These are phyloP conservation scores for Hemichromis elongatus DNA, from an alignment of 2,113 vertebrate species.

Conservation along the genomic window DNA sequence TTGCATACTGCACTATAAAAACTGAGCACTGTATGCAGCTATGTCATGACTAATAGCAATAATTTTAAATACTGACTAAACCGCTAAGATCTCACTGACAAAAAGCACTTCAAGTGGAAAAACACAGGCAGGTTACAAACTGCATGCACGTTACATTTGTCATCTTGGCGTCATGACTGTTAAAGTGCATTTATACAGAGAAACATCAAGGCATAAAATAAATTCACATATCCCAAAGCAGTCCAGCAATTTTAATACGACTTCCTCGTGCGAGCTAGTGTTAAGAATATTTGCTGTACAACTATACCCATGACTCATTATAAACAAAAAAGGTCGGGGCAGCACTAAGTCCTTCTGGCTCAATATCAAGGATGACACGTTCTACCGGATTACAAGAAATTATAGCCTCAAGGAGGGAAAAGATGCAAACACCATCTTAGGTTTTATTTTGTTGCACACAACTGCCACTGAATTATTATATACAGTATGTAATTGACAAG, in stretches of 20 bases:
- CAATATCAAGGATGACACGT: slow-evolving; percentile 41
- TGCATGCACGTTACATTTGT: background rate
- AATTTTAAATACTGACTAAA: slow-evolving; percentile 24
- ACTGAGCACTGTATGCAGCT: background rate
- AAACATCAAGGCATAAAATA: background rate
- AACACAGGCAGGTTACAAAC: background rate
- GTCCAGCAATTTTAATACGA: slow-evolving; percentile 5
- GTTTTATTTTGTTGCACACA: background rate
- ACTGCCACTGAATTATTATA: background rate
- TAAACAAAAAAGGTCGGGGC: slow-evolving; percentile 36
- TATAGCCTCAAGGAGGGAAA: slow-evolving; percentile 23
- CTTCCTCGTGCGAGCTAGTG: slow-evolving; percentile 3
- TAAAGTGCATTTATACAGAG: background rate
- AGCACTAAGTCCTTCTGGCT: slow-evolving; percentile 38
- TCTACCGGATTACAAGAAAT: slow-evolving; percentile 35
- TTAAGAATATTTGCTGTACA: slow-evolving; percentile 17
- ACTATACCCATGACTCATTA: slow-evolving; percentile 27
- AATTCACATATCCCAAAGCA: background rate
- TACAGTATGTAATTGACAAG: background rate
- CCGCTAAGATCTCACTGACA: background rate
- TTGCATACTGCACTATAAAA: background rate
- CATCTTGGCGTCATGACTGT: background rate
- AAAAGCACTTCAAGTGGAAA: background rate
- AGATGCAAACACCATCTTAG: background rate
- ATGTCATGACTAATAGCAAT: background rate